Evolutionary conservation across 2,113 vertebrate genomes (phyloP).

Genomic region (Oryctolagus cuniculus): mOryCun1.1 NC_091450.1:27624501-27625000

Average conservation of each 20-base stretch:
- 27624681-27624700: neutral
- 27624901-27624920: neutral
- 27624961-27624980: neutral
- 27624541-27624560: neutral
- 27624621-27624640: neutral
- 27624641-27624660: conserved; percentile 45
- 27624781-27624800: neutral
- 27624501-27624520: too few relatives aligned
- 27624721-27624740: neutral
- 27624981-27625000: neutral
- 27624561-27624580: neutral
- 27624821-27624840: neutral
- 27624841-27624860: neutral
- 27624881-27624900: neutral
- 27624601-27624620: conserved; percentile 31
- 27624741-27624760: neutral
- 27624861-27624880: neutral
- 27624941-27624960: neutral
- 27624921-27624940: neutral
- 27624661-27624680: conserved; percentile 6
- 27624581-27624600: neutral
- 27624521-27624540: neutral
- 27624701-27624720: neutral
- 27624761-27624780: neutral
- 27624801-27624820: neutral